These are phyloP conservation scores for Pluvialis apricaria DNA, from an alignment of 2,113 vertebrate species.

Conservation along the genomic window DNA sequence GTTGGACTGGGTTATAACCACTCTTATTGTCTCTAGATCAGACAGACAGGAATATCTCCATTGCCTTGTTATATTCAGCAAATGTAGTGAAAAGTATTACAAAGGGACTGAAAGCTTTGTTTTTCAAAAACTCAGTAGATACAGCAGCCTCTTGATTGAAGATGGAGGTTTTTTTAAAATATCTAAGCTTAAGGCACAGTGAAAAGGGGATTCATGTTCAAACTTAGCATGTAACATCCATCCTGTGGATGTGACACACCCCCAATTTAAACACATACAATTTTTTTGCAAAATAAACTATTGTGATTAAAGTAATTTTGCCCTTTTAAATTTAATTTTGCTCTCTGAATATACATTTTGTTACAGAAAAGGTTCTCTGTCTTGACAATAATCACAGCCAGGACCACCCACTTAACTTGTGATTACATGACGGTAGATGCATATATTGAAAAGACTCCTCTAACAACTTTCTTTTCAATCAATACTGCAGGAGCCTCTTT, in stretches of 20 bases:
- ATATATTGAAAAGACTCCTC: background rate
- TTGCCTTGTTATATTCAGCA: background rate
- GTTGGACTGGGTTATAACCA: background rate
- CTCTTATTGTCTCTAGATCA: background rate
- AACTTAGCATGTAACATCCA: background rate
- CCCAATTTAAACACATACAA: background rate
- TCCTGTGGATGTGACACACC: background rate
- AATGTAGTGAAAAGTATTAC: background rate
- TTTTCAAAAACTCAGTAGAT: background rate
- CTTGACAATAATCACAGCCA: background rate
- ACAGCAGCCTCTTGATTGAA: background rate
- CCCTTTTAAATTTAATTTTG: background rate
- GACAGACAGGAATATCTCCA: background rate
- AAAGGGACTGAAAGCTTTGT: background rate
- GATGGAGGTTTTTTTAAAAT: background rate
- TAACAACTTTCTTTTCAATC: background rate
- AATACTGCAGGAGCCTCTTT: background rate
- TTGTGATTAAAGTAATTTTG: background rate
- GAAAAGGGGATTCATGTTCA: background rate
- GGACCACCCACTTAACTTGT: background rate
- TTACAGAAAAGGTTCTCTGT: background rate
- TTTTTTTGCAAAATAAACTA: background rate
- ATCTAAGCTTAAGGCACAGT: background rate
- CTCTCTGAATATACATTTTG: background rate
- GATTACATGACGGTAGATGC: background rate